Evolutionary conservation across 2,888 invertebrate genomes (phyloP), one percentile per base, ranked within the genome.

Genomic region (Phortica magna): DNA sequence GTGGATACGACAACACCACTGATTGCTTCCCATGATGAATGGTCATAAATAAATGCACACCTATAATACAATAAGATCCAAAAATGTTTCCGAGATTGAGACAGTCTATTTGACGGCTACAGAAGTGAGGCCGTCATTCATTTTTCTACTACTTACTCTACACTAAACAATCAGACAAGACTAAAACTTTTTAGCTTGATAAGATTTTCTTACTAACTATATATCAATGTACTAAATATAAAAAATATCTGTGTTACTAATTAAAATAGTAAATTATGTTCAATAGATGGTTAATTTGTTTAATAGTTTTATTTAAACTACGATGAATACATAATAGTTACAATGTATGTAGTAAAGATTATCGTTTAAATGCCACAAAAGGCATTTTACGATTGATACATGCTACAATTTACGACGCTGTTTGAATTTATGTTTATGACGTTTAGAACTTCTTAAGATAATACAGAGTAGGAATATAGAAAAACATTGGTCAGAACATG

Each of bases 1-100:
- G 93, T 95, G 5, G 93, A 95, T 82, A 95, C 95, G 0, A 95
- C 94, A 1, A 93, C 93, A 0, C 94, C 94, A 0, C 88, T 94
- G 0, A 83, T 90, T 59, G 85, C 91, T 19, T 91, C 90, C 31
- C 88, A 84, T 64, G 91, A 90, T 68, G 87, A 88, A 31, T 72
- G 83, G 12, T 67, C 67, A 31, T 77, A 55, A 77, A 57, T 22
- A 64, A 73, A n/a, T n/a, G n/a, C 57, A 48, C 17, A 39, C 43
- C 43, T 7, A 43, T 10, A 10, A 43, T n/a, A n/a, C n/a, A n/a
- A n/a, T n/a, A n/a, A n/a, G n/a, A n/a, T n/a, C n/a, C n/a, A n/a
- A n/a, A n/a, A n/a, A n/a, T n/a, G n/a, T n/a, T n/a, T n/a, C n/a
- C n/a, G n/a, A n/a, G n/a, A 31, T 31, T 31, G 31, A 31, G 31